Evolutionary conservation across 2,113 vertebrate genomes (phyloP).

Genomic region (Calonectris borealis): DNA sequence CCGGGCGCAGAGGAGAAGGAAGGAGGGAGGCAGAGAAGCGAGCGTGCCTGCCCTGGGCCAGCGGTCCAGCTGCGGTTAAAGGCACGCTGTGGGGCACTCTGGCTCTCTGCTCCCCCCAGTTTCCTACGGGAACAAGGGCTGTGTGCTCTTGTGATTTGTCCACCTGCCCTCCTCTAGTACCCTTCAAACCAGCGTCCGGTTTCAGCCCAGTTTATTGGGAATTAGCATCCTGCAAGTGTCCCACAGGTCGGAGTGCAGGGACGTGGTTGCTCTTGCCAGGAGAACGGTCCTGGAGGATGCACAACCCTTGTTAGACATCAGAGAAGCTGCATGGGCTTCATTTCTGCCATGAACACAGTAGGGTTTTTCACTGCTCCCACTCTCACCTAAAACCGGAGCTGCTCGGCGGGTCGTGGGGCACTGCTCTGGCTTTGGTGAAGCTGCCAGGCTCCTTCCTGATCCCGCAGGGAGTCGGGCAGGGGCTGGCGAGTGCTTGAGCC

Average conservation of each 20-base stretch:
- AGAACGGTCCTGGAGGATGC: background rate
- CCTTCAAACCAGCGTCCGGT: background rate
- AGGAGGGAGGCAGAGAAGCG: background rate
- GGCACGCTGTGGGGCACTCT: background rate
- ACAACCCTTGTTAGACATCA: background rate
- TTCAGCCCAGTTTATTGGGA: background rate
- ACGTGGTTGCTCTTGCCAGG: background rate
- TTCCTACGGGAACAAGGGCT: background rate
- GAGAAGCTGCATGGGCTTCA: background rate
- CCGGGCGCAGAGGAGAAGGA: background rate
- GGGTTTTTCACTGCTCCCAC: background rate
- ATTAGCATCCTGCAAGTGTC: background rate
- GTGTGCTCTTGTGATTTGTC: background rate
- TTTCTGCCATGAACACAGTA: background rate
- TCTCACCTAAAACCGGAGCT: background rate
- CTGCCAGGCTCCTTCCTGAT: background rate
- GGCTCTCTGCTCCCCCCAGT: background rate
- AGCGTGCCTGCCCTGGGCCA: background rate
- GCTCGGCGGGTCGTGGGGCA: background rate
- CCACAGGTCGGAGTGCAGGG: accelerated
- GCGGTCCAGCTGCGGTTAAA: background rate
- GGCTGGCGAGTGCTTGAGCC: accelerated
- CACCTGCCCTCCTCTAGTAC: background rate
- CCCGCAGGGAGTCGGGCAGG: background rate
- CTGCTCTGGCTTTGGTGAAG: background rate